Evolutionary conservation across 2,797 vertebrate genomes (phyloP), one percentile per base, ranked within the genome.

Genomic region (Neopelma chrysocephalum): DNA sequence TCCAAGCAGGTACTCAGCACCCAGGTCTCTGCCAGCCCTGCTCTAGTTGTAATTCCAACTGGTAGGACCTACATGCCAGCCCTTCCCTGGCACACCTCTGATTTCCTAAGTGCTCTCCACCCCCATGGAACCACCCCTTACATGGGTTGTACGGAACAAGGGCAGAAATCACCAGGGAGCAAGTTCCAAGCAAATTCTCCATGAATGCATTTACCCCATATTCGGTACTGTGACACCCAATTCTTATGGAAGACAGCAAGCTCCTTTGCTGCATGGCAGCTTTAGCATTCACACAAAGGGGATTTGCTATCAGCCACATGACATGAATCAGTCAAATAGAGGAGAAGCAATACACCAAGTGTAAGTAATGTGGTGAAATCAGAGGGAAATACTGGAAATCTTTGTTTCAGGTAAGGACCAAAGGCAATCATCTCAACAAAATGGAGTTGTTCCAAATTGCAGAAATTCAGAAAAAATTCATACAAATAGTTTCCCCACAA

Each of bases 101-200:
- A 58, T 58, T 68, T 53, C 25, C 38, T 18, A 54, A 80, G 34
- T 9, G 5, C 2, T 72, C 25, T 80, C 48, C n/a, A 17, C 0
- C 0, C 3, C 10, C 10, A 22, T 14, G 29, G 18, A 25, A 60
- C 31, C 17, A 72, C 4, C 8, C 38, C 45, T 84, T 42, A 29
- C 12, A 45, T n/a, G 14, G 10, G 10, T 36, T 56, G 12, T 9
- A 34, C 2, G 12, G 38, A 43, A 31, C 23, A 65, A 70, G 38
- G 3, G 12, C 29, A 27, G 32, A 54, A 62, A 76, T 45, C 1
- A 1, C 15, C 21, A 4, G 2, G 17, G 12, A 72, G 4, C 4
- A 51, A 57, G 20, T 22, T 72, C 32, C 36, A 75, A 62, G 22
- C 15, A 68, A 77, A 58, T 61, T 5, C 34, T 42, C n/a, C 5